A percentile compares a stretch with the other conserved stretches of the same genome.
Evolutionary conservation across 2,113 vertebrate species (phyloP).

Genomic region (Sardina pilchardus): DNA sequence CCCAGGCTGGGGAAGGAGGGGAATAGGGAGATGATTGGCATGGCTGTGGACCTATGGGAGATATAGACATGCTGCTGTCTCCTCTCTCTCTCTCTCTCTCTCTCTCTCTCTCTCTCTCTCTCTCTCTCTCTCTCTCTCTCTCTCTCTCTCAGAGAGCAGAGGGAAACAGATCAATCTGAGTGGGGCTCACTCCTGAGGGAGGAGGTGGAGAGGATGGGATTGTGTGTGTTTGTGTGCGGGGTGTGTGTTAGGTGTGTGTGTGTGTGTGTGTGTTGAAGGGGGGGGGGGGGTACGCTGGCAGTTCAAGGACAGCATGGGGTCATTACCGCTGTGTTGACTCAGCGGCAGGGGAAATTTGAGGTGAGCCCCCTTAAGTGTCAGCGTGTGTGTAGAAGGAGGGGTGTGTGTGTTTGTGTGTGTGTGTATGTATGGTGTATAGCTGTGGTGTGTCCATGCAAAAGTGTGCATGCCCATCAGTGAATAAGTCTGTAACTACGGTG

Average conservation of each 20-base stretch:
- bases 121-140: too few species aligned
- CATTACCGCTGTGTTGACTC: background rate
- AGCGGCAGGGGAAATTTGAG: background rate
- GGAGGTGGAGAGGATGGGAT: too few species aligned
- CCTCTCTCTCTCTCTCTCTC: background rate
- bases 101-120: too few species aligned
- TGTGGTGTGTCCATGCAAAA: background rate
- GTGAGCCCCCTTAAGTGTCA: background rate
- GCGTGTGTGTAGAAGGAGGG: background rate
- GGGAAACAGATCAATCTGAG: background rate
- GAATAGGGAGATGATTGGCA: background rate
- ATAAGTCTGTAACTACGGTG: background rate
- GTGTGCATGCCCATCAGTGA: background rate
- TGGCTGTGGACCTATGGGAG: background rate
- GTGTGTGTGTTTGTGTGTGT: conserved; percentile 1
- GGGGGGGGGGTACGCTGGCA: background rate
- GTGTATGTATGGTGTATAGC: background rate
- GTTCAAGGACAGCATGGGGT: background rate
- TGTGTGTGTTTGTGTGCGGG: too few species aligned
- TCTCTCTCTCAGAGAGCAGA: background rate
- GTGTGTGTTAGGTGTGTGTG: too few species aligned
- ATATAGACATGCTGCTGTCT: background rate
- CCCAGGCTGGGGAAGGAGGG: background rate
- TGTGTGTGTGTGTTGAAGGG: too few species aligned
- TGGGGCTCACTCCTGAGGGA: too few species aligned